Evolutionary conservation across 2,888 invertebrate species (phyloP).

Genomic region (Eilema sororculum): DNA sequence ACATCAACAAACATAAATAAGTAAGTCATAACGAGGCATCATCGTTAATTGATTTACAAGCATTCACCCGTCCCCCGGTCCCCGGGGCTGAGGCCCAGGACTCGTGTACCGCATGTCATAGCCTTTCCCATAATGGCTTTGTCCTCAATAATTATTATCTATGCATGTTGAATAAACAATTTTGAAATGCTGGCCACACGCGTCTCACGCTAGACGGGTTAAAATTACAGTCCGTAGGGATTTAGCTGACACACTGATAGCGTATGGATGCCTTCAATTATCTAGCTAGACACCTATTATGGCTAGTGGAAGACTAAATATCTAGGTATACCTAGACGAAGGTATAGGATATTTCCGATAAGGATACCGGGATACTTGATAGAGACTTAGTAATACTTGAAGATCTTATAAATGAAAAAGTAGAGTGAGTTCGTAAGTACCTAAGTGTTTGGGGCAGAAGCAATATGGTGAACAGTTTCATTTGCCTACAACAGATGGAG

Average conservation of each 20-base stretch:
- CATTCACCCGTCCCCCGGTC: slow-evolving; percentile 9
- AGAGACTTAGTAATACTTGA: too few relatives aligned
- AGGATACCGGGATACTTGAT: too few relatives aligned
- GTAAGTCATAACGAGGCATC: slow-evolving; percentile 52
- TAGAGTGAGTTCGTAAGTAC: too few relatives aligned
- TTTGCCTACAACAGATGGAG: too few relatives aligned
- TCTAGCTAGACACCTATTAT: background rate
- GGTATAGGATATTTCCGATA: too few relatives aligned
- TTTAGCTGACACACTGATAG: background rate
- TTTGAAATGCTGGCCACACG: background rate
- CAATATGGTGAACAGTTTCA: too few relatives aligned
- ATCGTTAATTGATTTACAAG: slow-evolving; percentile 58
- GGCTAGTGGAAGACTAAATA: background rate
- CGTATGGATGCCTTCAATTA: too few relatives aligned
- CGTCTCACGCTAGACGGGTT: background rate
- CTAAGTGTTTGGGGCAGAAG: too few relatives aligned
- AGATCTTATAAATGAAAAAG: too few relatives aligned
- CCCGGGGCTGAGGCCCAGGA: background rate
- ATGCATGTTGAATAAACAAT: slow-evolving; percentile 5
- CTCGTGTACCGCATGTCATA: slow-evolving; percentile 3
- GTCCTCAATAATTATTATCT: background rate
- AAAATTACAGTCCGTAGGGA: background rate
- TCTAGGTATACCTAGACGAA: too few relatives aligned
- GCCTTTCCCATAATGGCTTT: slow-evolving; percentile 5
- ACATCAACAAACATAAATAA: slow-evolving; percentile 47